Base-by-base conservation (phyloP, 2,888 invertebrate species). In the Heteropelma amictum region DNA sequence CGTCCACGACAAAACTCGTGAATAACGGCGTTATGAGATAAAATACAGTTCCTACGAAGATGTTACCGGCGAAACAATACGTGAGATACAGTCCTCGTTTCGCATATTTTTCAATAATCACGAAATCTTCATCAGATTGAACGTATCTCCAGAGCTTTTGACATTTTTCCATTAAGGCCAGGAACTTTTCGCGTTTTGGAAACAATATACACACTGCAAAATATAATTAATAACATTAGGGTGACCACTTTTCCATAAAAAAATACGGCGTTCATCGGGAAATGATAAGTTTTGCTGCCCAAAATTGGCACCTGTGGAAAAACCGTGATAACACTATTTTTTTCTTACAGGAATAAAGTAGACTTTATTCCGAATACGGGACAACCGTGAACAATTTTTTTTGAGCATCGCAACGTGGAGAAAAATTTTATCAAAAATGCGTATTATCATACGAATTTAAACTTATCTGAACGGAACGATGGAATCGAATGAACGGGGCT, bases 101-200 rank as follows among this genome's bases (percentile, higher is more conserved):
- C 3, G 69, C 51, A 35, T 75, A 79, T 8, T 45, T 33, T n/a
- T 54, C 35, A 5, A 60, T 45, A 30, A 14, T 77, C 61, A 12
- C 14, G 26, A 8, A 8, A 38, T 68, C 78, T 23, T 81, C 79
- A 0, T 19, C 26, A 1, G 21, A n/a, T 17, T 64, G 68, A 10
- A 81, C 60, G 2, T n/a, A 17, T 2, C 58, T 14, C 83, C 83
- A 83, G 10, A 83, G 73, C 1, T 68, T 23, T 28, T 79, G 78
- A 60, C 78, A 78, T 19, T 28, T 7, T 5, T 17, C 28, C 12
- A 82, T 33, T 33, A 83, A 69, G 4, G 53, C 51, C 14, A 21
- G 5, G 19, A 72, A 45, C 8, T 67, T 53, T 21, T 51, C 12
- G 45, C 72, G 72, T 67, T 67, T 72, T 3, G 60, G 60, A 61